Evolutionary conservation across 2,888 invertebrate genomes (phyloP), one percentile per base, ranked within the genome.

Genomic region (Scaptomyza cyrtandrae): DNA sequence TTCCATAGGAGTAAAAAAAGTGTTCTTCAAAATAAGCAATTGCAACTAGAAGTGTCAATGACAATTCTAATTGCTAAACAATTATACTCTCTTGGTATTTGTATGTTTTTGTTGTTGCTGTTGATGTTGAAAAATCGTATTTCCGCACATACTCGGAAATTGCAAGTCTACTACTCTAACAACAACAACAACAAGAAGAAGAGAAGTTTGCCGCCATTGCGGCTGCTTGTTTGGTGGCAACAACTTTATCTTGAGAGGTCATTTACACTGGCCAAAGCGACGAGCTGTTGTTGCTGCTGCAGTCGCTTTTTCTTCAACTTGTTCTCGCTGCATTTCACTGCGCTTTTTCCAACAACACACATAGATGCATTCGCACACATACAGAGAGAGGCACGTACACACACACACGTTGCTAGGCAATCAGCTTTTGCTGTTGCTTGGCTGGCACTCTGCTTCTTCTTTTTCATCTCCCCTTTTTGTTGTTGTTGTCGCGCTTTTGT

Each of bases 231-330:
- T 69, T 66, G 71, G 65, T 86, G 70, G 68, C 74, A 67, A 77
- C 89, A 89, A 85, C 77, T 90, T 89, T 88, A 90, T 90, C 90
- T 89, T 64, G 72, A 90, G 86, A 89, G 88, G 89, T 88, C 88
- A 83, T 88, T 88, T 89, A 90, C 90, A 88, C 85, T 80, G 67
- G 55, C 74, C 66, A 39, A 39, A 68, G 48, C 57, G 43, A 63
- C 62, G 78, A 52, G 58, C 55, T 50, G 29, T 6, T 35, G 33
- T 19, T 19, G 46, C 19, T 37, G 61, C 67, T 67, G 59, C 58
- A 48, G 56, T 48, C 60, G 68, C 61, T 41, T 68, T 75, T 89
- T 63, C 64, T 71, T 63, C 71, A 69, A 75, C 78, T 84, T 77
- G 85, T 86, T 86, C 78, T 86, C 65, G 62, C 63, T 78, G 70